Conservation (phyloP, 2,797 vertebrate species). For the Astyanax mexicanus region DNA sequence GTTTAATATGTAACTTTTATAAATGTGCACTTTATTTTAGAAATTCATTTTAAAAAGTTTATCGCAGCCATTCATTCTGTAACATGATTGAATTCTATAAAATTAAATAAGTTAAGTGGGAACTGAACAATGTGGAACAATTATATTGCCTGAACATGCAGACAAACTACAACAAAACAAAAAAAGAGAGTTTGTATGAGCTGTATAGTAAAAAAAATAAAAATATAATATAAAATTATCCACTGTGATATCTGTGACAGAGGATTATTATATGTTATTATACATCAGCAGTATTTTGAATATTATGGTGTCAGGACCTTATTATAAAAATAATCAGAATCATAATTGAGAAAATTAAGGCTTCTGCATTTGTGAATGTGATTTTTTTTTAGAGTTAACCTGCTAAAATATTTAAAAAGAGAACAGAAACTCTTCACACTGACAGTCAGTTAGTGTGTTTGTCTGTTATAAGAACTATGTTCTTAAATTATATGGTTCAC, state of each 20-base stretch:
- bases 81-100: too few relatives aligned
- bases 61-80: too few relatives aligned
- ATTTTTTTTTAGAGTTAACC: too few relatives aligned
- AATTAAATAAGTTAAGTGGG: background rate
- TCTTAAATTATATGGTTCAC: background rate
- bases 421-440: background rate
- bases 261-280: background rate
- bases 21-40: too few relatives aligned
- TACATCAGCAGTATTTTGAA: background rate
- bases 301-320: background rate
- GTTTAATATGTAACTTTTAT: too few relatives aligned
- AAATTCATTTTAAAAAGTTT: too few relatives aligned
- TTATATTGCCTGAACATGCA: background rate
- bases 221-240: background rate
- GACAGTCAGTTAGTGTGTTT: too few relatives aligned
- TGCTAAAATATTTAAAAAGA: too few relatives aligned
- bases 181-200: too few relatives aligned
- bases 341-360: too few relatives aligned
- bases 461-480: too few relatives aligned
- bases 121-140: background rate
- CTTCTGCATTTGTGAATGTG: too few relatives aligned
- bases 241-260: background rate
- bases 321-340: background rate
- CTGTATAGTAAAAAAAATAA: background rate
- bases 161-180: background rate